Evolutionary conservation across 1,140 invertebrate species (phyloP), one percentile per base, ranked within the genome.

Genomic region (Macrostomum lignano): DNA sequence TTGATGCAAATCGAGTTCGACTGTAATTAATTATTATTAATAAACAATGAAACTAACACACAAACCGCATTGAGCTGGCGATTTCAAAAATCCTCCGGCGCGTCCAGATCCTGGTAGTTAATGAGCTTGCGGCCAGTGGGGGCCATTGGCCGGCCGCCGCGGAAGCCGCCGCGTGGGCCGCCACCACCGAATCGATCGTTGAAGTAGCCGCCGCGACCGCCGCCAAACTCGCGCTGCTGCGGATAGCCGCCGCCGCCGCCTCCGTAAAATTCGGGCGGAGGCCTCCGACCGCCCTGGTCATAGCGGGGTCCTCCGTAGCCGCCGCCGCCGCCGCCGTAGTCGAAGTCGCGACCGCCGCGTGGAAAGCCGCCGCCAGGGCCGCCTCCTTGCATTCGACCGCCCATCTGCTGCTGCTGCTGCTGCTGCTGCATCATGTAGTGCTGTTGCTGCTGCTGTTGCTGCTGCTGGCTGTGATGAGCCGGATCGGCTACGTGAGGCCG

Each of bases 401-500:
- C n/a, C 9, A 9, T 24, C 9, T 24, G 9, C 9, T 24, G 9
- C 9, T 9, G n/a, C n/a, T 24, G 23, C 9, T n/a, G 9, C n/a
- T 28, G 14, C 7, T 28, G 15, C 19, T 17, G 3, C 5, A 28
- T 28, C 9, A 15, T 17, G 15, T 17, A 14, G 26, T 17, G 15
- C 19, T 28, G 14, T 9, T 14, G 15, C 9, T 14, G 15, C 19
- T 28, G 15, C 7, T 7, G 14, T 5, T 17, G 14, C 9, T 14
- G 26, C 5, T 17, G 26, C 15, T 28, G 15, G 3, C 14, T 15
- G 5, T 14, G 26, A 28, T 28, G 26, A 15, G 15, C 26, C 3
- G 26, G 26, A n/a, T 25, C 14, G 3, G 81, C 73, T 37, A 91
- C 61, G 10, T 33, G 32, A 22, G 32, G 32, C 3, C 32, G 13